Evolutionary conservation across 2,888 invertebrate genomes (phyloP).

Genomic region (Drosophila mulleri): DNA sequence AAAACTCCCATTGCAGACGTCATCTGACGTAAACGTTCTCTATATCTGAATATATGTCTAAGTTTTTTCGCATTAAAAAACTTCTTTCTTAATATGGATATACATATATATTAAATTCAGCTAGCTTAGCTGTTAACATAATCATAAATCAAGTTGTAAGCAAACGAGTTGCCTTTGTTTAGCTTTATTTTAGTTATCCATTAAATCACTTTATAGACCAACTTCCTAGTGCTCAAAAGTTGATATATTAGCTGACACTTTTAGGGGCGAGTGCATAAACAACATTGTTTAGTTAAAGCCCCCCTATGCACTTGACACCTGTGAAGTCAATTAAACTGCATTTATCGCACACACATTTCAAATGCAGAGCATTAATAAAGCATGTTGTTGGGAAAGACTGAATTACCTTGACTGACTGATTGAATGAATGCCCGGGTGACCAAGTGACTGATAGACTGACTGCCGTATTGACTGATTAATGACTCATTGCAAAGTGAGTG

Average conservation of each 20-base stretch:
- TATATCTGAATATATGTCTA: background rate
- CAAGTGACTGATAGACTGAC: background rate
- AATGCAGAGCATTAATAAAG: background rate
- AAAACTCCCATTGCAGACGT: background rate
- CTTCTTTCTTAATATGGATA: constrained; percentile 8
- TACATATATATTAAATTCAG: background rate
- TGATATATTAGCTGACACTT: constrained; percentile 21
- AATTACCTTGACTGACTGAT: background rate
- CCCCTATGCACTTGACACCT: constrained; percentile 56
- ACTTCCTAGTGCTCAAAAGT: constrained; percentile 39
- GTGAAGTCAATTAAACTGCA: constrained; percentile 31
- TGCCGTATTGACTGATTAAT: no score
- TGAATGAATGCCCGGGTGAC: constrained; percentile 9
- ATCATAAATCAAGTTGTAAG: constrained; percentile 10
- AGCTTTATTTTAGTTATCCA: background rate
- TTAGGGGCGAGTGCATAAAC: constrained; percentile 28
- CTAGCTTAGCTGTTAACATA: constrained; percentile 6
- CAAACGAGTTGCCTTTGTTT: background rate
- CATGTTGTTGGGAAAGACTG: background rate
- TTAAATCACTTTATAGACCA: constrained; percentile 6
- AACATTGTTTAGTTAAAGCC: constrained; percentile 5
- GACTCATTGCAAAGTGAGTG: background rate
- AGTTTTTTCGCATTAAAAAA: background rate
- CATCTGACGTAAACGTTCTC: background rate
- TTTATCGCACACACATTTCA: background rate